Conservation (phyloP, 2,888 invertebrate genomes). For the Pseudoips prasinana region DNA sequence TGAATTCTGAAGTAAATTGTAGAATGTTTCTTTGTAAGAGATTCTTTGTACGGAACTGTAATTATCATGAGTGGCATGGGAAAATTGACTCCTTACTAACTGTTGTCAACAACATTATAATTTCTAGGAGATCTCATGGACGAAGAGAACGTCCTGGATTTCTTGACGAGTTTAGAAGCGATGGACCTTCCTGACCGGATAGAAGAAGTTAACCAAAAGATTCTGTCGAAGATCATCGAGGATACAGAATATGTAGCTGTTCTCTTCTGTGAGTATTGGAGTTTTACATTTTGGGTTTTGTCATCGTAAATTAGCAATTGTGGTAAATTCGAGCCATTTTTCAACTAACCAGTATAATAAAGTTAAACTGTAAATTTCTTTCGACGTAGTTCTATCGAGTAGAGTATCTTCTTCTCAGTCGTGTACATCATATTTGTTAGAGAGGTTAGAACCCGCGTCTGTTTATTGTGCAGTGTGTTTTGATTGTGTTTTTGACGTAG, state of each 20-base stretch:
- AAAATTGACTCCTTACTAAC: no score
- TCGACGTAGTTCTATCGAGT: conserved; percentile 54
- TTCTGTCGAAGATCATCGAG: conserved; percentile 93
- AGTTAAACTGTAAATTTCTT: conserved; percentile 52
- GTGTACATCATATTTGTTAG: conserved; percentile 51
- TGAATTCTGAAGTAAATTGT: no score
- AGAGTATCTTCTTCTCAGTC: conserved; percentile 47
- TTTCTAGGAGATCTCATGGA: conserved; percentile 94
- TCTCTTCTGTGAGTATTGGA: conserved; percentile 92
- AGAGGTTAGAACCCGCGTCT: conserved; percentile 47
- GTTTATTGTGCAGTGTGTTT: conserved; percentile 76
- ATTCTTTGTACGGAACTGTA: no score
- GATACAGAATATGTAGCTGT: conserved; percentile 96
- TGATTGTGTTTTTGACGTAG: conserved; percentile 80
- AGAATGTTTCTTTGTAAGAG: no score
- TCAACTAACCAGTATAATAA: conserved; percentile 64
- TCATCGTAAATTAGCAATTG: conserved; percentile 63
- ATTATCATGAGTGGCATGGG: no score
- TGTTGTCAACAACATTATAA: no score
- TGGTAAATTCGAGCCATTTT: conserved; percentile 63
- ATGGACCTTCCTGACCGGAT: conserved; percentile 97
- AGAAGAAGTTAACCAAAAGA: conserved; percentile 96
- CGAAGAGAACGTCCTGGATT: conserved; percentile 95
- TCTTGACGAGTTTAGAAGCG: conserved; percentile 95
- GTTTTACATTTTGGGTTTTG: conserved; percentile 43